These are phyloP conservation scores for Chelon labrosus DNA, from an alignment of 2,797 vertebrate genomes.

Conservation along the genomic window DNA sequence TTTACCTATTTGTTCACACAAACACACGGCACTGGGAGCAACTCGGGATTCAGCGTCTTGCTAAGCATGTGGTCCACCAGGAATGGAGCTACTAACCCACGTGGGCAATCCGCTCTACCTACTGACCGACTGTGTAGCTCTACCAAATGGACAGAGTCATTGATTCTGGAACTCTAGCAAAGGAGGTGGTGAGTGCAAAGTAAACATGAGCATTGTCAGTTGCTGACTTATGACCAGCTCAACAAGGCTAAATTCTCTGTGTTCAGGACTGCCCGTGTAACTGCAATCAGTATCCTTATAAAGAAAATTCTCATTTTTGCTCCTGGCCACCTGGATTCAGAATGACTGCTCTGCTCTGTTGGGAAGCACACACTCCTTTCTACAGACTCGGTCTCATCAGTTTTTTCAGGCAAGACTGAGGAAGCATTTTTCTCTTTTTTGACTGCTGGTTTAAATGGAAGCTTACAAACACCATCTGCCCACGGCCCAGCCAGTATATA, in stretches of 20 bases:
- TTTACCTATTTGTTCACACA: too few relatives aligned
- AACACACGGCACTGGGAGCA: too few relatives aligned
- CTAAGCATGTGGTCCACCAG: too few relatives aligned
- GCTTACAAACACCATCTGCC: conserved; percentile 83
- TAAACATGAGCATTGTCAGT: background rate
- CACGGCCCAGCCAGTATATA: conserved; percentile 72
- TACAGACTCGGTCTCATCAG: conserved; percentile 12
- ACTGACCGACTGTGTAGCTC: background rate
- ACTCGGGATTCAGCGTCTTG: too few relatives aligned
- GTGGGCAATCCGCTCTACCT: too few relatives aligned
- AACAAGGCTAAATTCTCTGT: background rate
- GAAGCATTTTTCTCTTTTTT: conserved; percentile 47
- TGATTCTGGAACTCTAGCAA: background rate
- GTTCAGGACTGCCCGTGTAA: background rate
- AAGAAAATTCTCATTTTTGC: background rate
- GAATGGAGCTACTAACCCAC: too few relatives aligned
- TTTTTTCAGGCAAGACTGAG: conserved; percentile 28
- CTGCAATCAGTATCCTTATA: background rate
- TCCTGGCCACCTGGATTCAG: background rate
- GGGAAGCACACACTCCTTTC: background rate
- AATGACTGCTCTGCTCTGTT: conserved; percentile 3
- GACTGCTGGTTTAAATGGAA: conserved; percentile 64
- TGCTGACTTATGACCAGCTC: background rate
- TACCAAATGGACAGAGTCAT: too few relatives aligned
- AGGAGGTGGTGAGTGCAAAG: background rate